Evolutionary conservation across 2,113 vertebrate species (phyloP), one percentile per base, ranked within the genome.

Genomic region (Chaetodon auriga): DNA sequence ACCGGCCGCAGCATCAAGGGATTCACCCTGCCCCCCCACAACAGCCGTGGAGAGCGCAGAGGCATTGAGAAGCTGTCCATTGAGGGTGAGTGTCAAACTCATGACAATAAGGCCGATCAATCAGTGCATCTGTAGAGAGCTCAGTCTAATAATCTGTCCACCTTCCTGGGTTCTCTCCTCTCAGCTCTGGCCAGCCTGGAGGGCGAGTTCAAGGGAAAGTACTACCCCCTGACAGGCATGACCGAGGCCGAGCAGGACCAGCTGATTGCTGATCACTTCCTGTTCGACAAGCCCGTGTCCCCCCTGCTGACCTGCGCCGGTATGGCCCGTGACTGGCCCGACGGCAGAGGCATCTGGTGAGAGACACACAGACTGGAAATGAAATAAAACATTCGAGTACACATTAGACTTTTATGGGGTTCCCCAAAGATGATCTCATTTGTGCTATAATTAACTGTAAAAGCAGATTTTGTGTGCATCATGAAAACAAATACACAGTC

Each of bases 271-370:
- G 97, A 99, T 90, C 97, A 99, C 92, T 99, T 99, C 96, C 95
- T 99, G 82, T 99, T 99, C 7, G 97, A 98, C 96, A 99, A 99
- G 91, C 97, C 97, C 0, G 95, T 99, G 80, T 98, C 97, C 21
- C 97, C 97, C 0, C 96, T 99, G 91, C 96, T 99, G 92, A 94
- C 97, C 85, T 96, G 97, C 54, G 97, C 97, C 0, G 97, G 97
- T 12, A 99, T 99, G 97, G 97, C 96, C 85, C 97, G 97, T 0
- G 97, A 99, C 94, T 99, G 97, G 97, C 97, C 97, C 1, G 97
- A 98, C 4, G 97, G 70, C 85, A 96, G 97, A 7, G 97, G 97
- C 84, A 98, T 99, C 95, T 99, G 97, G 97, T 97, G 90, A 96
- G 95, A 46, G 30, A 23, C 25, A 18, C 36, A 53, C 30, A 49